Conservation (phyloP, 1,140 invertebrate genomes). For the Limonius californicus region DNA sequence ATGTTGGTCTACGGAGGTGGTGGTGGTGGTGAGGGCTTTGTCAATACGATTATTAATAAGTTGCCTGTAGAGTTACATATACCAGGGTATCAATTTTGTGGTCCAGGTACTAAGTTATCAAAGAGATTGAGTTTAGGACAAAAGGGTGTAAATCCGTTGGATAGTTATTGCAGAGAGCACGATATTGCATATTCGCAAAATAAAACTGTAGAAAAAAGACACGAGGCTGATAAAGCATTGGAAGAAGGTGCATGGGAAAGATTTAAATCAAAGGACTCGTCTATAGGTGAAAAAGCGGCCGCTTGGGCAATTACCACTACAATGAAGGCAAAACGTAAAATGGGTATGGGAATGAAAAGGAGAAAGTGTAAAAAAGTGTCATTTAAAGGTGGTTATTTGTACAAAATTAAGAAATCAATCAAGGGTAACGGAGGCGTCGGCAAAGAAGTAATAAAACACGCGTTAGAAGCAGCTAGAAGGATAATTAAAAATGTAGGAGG, state of each 20-base stretch:
- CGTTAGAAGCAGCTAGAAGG: background rate
- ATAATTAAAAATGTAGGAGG: slow-evolving; percentile 20
- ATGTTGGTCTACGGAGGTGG: background rate
- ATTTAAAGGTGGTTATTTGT: background rate
- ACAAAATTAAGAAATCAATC: background rate
- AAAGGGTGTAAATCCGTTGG: slow-evolving; percentile 33
- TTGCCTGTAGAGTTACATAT: slow-evolving; percentile 49
- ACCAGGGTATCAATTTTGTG: slow-evolving; percentile 47
- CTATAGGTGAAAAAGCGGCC: slow-evolving; percentile 38
- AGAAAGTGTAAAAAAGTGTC: slow-evolving; percentile 8
- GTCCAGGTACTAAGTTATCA: slow-evolving; percentile 31
- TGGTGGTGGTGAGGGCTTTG: no score
- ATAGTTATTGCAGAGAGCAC: slow-evolving; percentile 33
- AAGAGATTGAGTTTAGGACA: slow-evolving; percentile 29
- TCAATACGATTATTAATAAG: slow-evolving; percentile 40
- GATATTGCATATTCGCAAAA: slow-evolving; percentile 37
- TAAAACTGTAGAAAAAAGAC: slow-evolving; percentile 40
- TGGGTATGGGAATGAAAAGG: slow-evolving; percentile 38
- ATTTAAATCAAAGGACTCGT: slow-evolving; percentile 42
- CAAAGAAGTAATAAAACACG: background rate
- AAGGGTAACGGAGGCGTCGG: background rate
- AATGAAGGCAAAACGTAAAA: slow-evolving; percentile 43
- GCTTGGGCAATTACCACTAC: slow-evolving; percentile 37
- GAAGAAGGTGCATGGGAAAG: slow-evolving; percentile 42
- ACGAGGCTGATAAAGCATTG: slow-evolving; percentile 45